Conservation (phyloP, 1,140 invertebrate species). For the Dufourea novaeangliae region DNA sequence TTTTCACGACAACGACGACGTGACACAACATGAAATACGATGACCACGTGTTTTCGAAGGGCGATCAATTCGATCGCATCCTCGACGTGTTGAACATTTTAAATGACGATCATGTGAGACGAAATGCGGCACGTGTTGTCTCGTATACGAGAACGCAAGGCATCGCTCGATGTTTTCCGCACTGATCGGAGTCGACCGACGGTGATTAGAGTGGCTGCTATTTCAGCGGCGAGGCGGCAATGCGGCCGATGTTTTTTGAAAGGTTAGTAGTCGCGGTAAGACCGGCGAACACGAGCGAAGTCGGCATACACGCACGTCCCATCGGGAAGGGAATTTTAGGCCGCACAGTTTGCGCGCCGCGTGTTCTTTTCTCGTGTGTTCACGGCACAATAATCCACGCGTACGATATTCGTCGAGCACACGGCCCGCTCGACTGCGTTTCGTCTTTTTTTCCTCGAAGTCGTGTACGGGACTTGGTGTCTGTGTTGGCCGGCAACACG, state of each 20-base stretch:
- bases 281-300: slow-evolving; percentile 70
- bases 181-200: slow-evolving; percentile 54
- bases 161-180: slow-evolving; percentile 70
- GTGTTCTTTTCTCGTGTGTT: slow-evolving; percentile 29
- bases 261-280: slow-evolving; percentile 69
- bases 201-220: slow-evolving; percentile 49
- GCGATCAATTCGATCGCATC: slow-evolving; percentile 36
- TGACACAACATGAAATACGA: slow-evolving; percentile 11
- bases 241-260: slow-evolving; percentile 73
- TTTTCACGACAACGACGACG: neutral
- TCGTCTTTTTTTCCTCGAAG: neutral
- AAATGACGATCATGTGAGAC: slow-evolving; percentile 9
- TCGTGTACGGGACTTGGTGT: slow-evolving; percentile 8
- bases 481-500: slow-evolving; percentile 57
- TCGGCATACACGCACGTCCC: slow-evolving; percentile 71
- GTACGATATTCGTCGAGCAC: slow-evolving; percentile 26
- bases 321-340: slow-evolving; percentile 69
- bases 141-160: slow-evolving; percentile 42
- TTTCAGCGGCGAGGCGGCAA: slow-evolving; percentile 61
- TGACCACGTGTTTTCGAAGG: slow-evolving; percentile 6
- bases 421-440: slow-evolving; percentile 4
- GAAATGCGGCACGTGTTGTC: slow-evolving; percentile 38
- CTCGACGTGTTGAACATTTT: slow-evolving; percentile 20
- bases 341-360: slow-evolving; percentile 48
- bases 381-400: slow-evolving; percentile 41